Evolutionary conservation across 2,113 vertebrate genomes (phyloP), one percentile per base, ranked within the genome.

Genomic region (Monopterus albus): DNA sequence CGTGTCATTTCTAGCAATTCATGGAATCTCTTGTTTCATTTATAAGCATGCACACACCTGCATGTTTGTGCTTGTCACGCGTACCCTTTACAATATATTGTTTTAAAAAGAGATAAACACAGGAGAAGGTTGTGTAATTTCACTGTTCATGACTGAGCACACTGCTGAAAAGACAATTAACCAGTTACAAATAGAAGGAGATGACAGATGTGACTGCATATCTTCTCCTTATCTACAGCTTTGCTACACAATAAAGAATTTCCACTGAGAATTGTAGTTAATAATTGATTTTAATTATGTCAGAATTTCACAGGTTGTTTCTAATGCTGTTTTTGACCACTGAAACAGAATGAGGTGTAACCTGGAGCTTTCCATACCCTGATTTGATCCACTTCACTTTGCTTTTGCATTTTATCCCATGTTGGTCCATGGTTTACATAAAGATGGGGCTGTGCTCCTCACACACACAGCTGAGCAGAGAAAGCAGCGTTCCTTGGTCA

Each of bases 271-370:
- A 15, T 14, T 67, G 18, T 14, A 5, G 79, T 89, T 89, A 87
- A 90, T 89, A 31, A 78, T 68, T 85, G 17, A 75, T 70, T 68
- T 17, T n/a, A 53, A 35, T 82, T 75, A 64, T 76, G 72, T 75
- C 73, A 72, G 46, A 62, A 40, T 57, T 20, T 67, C 20, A 36
- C 53, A 38, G n/a, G n/a, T n/a, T n/a, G n/a, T n/a, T n/a, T n/a
- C n/a, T n/a, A n/a, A n/a, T n/a, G n/a, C n/a, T n/a, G n/a, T n/a
- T n/a, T n/a, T n/a, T n/a, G n/a, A n/a, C n/a, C n/a, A n/a, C n/a
- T n/a, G n/a, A n/a, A n/a, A n/a, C n/a, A n/a, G n/a, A n/a, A n/a
- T n/a, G n/a, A n/a, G n/a, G n/a, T n/a, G n/a, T n/a, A n/a, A n/a
- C n/a, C n/a, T n/a, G n/a, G n/a, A n/a, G n/a, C n/a, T n/a, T n/a